Evolutionary conservation across 2,797 vertebrate species (phyloP).

Genomic region (Rachycentron canadum): DNA sequence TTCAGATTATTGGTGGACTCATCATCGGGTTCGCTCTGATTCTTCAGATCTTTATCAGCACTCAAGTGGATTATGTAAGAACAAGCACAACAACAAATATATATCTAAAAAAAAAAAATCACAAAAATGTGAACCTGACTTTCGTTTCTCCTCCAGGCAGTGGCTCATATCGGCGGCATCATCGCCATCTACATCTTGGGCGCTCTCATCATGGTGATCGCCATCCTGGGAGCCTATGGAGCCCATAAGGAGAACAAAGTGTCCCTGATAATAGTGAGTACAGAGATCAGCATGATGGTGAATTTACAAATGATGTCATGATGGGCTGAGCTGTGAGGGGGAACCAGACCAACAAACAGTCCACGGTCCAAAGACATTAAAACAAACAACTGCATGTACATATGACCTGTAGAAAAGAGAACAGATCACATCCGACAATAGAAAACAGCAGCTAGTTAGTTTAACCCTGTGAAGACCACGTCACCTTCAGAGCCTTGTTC

Average conservation of each 20-base stretch:
- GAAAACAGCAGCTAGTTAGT: too few relatives aligned
- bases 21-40: conserved; percentile 51
- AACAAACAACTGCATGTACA: too few relatives aligned
- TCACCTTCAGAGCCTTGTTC: too few relatives aligned
- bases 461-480: too few relatives aligned
- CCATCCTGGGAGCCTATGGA: conserved; percentile 69
- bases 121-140: not conserved
- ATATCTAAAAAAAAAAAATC: not conserved
- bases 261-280: conserved; percentile 69
- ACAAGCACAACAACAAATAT: not conserved
- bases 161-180: not conserved
- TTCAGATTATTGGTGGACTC: conserved; percentile 59
- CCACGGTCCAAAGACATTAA: too few relatives aligned
- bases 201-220: conserved; percentile 41
- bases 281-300: too few relatives aligned
- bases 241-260: conserved; percentile 59
- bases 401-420: not conserved
- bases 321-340: too few relatives aligned
- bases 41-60: not conserved
- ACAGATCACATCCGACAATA: too few relatives aligned
- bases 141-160: conserved; percentile 29
- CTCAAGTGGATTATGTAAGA: conserved; percentile 7
- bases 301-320: not conserved
- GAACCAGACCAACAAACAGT: too few relatives aligned
- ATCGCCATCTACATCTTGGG: conserved; percentile 46